These are phyloP conservation scores for Actias luna DNA, from an alignment of 2,888 invertebrate genomes.

Conservation along the genomic window DNA sequence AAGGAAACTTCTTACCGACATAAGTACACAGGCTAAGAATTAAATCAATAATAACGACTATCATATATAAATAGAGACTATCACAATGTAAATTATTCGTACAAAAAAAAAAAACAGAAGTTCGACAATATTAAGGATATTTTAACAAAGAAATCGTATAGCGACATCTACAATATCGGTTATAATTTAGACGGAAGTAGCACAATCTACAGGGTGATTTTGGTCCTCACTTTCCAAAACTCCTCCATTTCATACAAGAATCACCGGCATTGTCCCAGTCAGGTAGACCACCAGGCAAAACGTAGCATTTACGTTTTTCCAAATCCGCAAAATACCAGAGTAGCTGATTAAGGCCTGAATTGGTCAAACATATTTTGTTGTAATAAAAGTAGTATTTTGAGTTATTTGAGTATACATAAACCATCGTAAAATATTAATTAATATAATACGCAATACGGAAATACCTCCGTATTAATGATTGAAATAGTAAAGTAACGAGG, in stretches of 20 bases:
- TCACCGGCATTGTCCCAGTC: conserved; percentile 90
- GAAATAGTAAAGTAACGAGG: too few species aligned
- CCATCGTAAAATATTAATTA: too few species aligned
- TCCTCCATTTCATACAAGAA: conserved; percentile 92
- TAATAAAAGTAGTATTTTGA: background rate
- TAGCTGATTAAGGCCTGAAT: conserved; percentile 89
- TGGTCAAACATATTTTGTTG: background rate
- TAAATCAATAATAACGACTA: background rate
- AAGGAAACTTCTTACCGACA: conserved; percentile 33
- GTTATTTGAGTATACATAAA: too few species aligned
- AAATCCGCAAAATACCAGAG: conserved; percentile 97
- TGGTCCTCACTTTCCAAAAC: conserved; percentile 88
- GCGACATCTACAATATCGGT: conserved; percentile 17
- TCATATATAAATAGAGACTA: too few species aligned
- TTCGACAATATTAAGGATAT: background rate
- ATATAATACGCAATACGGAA: too few species aligned
- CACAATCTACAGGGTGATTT: conserved; percentile 6
- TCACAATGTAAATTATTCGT: background rate
- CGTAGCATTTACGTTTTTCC: conserved; percentile 90
- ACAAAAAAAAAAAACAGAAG: background rate
- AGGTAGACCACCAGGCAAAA: conserved; percentile 85
- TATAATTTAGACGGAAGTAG: conserved; percentile 3
- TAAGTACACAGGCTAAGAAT: background rate
- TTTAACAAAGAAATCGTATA: background rate
- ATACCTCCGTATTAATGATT: too few species aligned